phyloP scores from a whole-genome alignment of 1,140 invertebrate genomes.

The Diploscapter pachys region DNA sequence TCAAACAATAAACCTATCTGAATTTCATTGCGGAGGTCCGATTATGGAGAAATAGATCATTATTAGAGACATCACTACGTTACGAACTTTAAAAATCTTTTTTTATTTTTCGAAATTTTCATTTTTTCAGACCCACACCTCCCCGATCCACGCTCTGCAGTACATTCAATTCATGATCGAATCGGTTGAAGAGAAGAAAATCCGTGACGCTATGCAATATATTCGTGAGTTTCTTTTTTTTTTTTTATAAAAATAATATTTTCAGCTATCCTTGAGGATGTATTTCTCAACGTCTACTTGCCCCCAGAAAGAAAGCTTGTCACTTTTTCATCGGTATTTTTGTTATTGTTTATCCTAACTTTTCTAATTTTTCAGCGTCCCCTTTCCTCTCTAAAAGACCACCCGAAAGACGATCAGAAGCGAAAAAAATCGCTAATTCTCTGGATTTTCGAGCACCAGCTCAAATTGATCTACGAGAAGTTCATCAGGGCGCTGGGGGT shows the following conservation, averaged over 20 bases:
- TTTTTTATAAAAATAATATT: neutral
- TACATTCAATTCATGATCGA: conserved; percentile 72
- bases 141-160: conserved; percentile 70
- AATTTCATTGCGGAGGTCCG: neutral
- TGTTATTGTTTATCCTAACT: conserved; percentile 25
- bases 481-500: conserved; percentile 70
- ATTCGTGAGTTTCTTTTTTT: conserved; percentile 64
- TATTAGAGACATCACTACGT: too few species aligned
- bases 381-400: conserved; percentile 53
- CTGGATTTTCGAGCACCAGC: conserved; percentile 77
- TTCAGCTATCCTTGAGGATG: conserved; percentile 71
- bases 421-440: conserved; percentile 63
- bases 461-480: conserved; percentile 74
- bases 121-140: conserved; percentile 19
- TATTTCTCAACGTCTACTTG: conserved; percentile 75
- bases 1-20: neutral
- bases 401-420: conserved; percentile 59
- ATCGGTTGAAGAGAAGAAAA: conserved; percentile 77
- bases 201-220: conserved; percentile 69
- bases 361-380: conserved; percentile 65
- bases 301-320: conserved; percentile 71
- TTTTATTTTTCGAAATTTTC: neutral
- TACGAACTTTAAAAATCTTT: neutral
- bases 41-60: too few species aligned
- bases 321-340: conserved; percentile 66